A percentile compares a stretch with the other conserved stretches of the same genome.
Conservation (phyloP, 30 jellyfish, hydroid and myxozoan genomes). For the Aurelia coerulea region DNA sequence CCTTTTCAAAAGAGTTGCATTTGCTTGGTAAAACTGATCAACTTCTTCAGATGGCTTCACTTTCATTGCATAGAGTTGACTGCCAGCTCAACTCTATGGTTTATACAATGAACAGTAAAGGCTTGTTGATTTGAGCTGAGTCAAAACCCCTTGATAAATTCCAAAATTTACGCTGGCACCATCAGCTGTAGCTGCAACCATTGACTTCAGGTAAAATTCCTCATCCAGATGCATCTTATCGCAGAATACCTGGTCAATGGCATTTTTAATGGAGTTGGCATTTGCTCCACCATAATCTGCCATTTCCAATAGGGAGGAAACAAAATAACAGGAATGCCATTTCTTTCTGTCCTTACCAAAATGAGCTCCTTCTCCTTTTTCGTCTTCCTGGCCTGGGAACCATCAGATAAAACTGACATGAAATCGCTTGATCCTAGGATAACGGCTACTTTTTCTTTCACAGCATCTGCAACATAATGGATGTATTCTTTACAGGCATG, state of each 20-base stretch:
- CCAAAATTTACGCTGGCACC: conserved; percentile 63
- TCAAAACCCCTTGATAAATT: conserved; percentile 26
- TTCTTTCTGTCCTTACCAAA: conserved; percentile 51
- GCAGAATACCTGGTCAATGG: conserved; percentile 32
- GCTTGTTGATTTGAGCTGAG: conserved; percentile 24
- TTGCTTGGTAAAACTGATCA: conserved; percentile 12
- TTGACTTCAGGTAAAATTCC: neutral
- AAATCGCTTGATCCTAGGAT: conserved; percentile 38
- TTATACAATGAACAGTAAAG: conserved; percentile 49
- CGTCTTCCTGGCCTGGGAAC: conserved; percentile 70
- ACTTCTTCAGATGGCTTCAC: neutral
- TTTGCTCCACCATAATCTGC: conserved; percentile 34
- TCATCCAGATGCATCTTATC: neutral
- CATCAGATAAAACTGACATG: conserved; percentile 65
- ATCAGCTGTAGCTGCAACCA: conserved; percentile 24
- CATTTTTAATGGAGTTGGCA: conserved; percentile 44
- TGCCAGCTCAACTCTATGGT: conserved; percentile 68
- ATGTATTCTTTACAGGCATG: conserved; percentile 13
- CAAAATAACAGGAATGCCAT: conserved; percentile 53
- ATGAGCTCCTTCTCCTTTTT: conserved; percentile 65
- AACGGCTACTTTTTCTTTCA: conserved; percentile 45
- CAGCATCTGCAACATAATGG: conserved; percentile 16
- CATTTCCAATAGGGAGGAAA: conserved; percentile 21
- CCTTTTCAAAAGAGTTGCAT: neutral
- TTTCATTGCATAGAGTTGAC: conserved; percentile 11